Evolutionary conservation across 1,140 invertebrate genomes (phyloP), one percentile per base, ranked within the genome.

Genomic region (Cotesia typhae): DNA sequence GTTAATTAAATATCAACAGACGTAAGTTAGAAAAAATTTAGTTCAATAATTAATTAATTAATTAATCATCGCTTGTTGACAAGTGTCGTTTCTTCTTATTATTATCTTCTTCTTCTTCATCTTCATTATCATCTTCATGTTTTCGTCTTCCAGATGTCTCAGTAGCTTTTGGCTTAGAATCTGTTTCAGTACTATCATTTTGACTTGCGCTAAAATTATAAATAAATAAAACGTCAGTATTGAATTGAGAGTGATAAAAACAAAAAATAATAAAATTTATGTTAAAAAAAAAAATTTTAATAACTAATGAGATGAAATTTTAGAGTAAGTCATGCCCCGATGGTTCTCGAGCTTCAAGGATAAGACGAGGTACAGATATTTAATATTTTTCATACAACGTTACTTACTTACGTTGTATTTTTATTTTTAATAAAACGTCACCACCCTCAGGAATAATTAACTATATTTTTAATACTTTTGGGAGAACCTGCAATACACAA

Each of bases 401-500:
- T 47, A 83, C 78, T 82, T 87, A 87, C 85, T 85, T 86, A 87
- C 85, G 82, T 85, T 83, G 82, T 80, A 79, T 74, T 80, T 84
- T 47, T 47, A 9, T 47, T 47, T 47, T 47, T 47, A 47, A 47
- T 47, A 47, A 47, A 47, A 80, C 82, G 82, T 84, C 84, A 85
- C 81, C 83, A 81, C 75, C 59, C 41, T 71, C 69, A 53, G 51
- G 53, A 6, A 47, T 41, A 63, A 47, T 60, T 63, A 70, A 70
- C 35, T 82, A 84, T 83, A 79, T 81, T 83, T 82, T 84, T 83
- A 83, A 86, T 87, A 86, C 80, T 84, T 84, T 82, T 82, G 82
- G 83, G 79, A 83, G 84, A 84, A 87, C 85, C 85, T 87, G 85
- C 75, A 87, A 87, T 85, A 81, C 79, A 87, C 75, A 85, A 87